A percentile compares a stretch with the other conserved stretches of the same genome.
phyloP scores from a whole-genome alignment of 2,113 vertebrate species.

The Neotoma lepida region DNA sequence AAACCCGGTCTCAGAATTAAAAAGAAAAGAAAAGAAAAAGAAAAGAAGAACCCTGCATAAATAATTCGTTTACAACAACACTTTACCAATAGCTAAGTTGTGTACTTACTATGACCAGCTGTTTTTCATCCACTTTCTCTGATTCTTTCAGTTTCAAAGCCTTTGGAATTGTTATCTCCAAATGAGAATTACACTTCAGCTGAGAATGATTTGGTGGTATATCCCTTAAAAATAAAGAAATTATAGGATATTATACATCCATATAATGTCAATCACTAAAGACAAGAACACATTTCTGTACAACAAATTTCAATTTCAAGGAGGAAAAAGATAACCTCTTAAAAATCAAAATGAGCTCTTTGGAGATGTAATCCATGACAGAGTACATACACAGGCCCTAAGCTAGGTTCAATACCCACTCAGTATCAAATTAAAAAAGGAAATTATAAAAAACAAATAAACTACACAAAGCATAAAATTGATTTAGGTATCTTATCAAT shows the following conservation, averaged over 20 bases:
- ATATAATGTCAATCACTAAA: constrained; percentile 25
- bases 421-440: not conserved
- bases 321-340: not conserved
- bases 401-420: not conserved
- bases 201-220: constrained; percentile 80
- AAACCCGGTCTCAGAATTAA: not conserved
- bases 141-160: constrained; percentile 90
- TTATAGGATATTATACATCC: constrained; percentile 39
- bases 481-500: not conserved
- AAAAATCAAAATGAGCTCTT: not conserved
- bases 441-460: not conserved
- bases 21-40: not conserved
- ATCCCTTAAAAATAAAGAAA: constrained; percentile 79
- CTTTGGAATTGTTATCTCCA: constrained; percentile 90
- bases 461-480: not conserved
- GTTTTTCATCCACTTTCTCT: constrained; percentile 90
- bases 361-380: not conserved
- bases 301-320: constrained; percentile 49
- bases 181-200: constrained; percentile 82
- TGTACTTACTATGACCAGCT: constrained; percentile 91
- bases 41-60: not conserved
- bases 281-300: constrained; percentile 22
- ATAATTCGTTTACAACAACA: not conserved
- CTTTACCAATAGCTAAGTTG: not conserved
- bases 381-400: not conserved